These are phyloP conservation scores for Crocidura indochinensis DNA, from an alignment of 2,797 vertebrate species.

Conservation along the genomic window DNA sequence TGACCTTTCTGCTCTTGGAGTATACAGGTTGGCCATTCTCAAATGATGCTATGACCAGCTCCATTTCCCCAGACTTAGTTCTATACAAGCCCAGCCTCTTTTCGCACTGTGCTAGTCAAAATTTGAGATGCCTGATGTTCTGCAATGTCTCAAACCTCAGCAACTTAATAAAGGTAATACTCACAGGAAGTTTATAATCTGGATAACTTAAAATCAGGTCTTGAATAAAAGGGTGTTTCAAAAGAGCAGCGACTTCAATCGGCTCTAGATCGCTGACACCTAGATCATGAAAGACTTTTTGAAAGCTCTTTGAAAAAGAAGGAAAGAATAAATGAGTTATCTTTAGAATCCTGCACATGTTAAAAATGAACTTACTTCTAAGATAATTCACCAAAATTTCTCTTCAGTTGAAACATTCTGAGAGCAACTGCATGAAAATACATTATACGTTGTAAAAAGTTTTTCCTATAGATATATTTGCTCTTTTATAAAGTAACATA, in stretches of 20 bases:
- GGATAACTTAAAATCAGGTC: conserved; percentile 90
- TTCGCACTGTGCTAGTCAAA: background rate
- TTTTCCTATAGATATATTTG: background rate
- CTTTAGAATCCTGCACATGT: conserved; percentile 36
- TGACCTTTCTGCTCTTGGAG: background rate
- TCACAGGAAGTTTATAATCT: conserved; percentile 92
- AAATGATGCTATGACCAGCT: background rate
- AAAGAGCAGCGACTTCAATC: conserved; percentile 90
- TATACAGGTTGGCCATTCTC: background rate
- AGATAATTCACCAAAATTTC: conserved; percentile 6
- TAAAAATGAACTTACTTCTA: conserved; percentile 23
- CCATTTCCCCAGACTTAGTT: background rate
- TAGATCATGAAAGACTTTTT: conserved; percentile 91
- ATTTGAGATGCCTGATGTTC: background rate
- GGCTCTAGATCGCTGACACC: conserved; percentile 89
- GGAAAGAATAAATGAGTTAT: conserved; percentile 48
- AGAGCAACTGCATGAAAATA: background rate
- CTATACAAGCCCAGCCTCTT: background rate
- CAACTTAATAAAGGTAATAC: conserved; percentile 81
- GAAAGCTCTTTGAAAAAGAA: conserved; percentile 89
- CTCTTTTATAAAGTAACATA: conserved; percentile 14
- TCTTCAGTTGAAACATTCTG: conserved; percentile 29
- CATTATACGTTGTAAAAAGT: background rate
- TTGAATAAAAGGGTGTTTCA: conserved; percentile 93
- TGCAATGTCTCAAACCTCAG: background rate